phyloP scores from a whole-genome alignment of 2,797 vertebrate genomes.

The Furcifer pardalis region DNA sequence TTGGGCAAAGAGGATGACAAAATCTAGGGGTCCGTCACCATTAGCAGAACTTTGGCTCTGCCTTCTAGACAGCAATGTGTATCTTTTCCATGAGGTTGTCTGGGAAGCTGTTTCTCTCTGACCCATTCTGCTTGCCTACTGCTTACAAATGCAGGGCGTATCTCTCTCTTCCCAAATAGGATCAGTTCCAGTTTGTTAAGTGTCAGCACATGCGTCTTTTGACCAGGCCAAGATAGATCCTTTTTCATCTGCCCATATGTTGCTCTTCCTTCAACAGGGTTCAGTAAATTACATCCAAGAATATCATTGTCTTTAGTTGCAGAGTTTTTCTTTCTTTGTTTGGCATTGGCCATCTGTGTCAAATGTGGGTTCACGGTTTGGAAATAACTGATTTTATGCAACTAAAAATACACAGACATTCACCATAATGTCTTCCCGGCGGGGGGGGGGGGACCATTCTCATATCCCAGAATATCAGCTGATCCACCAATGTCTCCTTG shows the following conservation, averaged over 20 bases:
- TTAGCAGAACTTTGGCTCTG: not conserved
- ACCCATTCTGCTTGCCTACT: not conserved
- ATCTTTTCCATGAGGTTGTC: not conserved
- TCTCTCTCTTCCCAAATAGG: slow-evolving; percentile 4
- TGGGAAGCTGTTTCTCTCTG: not conserved
- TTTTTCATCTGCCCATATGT: not conserved
- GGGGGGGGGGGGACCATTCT: no score
- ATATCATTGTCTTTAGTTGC: slow-evolving; percentile 8
- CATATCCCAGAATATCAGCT: slow-evolving; percentile 10
- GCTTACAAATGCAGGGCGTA: not conserved
- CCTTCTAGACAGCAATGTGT: not conserved
- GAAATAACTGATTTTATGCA: not conserved
- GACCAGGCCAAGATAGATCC: not conserved
- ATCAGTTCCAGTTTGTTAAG: slow-evolving; percentile 2
- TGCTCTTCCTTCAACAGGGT: slow-evolving; percentile 10
- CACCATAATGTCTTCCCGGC: not conserved
- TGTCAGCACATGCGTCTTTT: not conserved
- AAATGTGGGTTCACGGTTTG: not conserved
- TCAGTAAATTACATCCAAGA: no score
- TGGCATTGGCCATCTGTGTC: not conserved
- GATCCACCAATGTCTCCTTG: slow-evolving; percentile 21
- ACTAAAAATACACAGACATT: slow-evolving; percentile 10
- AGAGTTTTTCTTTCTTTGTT: not conserved
- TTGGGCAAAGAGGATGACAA: not conserved
- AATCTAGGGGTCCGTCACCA: not conserved